A percentile compares a stretch with the other conserved stretches of the same genome.
phyloP scores from a whole-genome alignment of 2,888 invertebrate genomes.

The Patella depressa region DNA sequence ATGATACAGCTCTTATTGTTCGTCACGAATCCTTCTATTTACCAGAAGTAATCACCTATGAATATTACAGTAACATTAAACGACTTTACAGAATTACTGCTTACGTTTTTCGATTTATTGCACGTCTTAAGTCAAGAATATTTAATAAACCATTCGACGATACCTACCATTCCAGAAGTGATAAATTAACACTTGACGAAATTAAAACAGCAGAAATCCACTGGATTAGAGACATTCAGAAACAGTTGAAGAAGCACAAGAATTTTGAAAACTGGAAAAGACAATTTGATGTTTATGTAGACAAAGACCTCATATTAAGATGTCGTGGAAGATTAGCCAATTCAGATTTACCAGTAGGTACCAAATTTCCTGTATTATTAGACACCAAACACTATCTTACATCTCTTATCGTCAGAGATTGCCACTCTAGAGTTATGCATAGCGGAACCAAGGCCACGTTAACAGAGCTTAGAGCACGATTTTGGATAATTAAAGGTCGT shows the following conservation, averaged over 20 bases:
- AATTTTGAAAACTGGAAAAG: not conserved
- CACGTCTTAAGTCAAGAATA: not conserved
- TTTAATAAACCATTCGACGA: too few relatives aligned
- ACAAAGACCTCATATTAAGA: not conserved
- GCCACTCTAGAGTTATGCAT: not conserved
- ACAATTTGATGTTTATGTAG: not conserved
- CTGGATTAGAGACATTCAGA: not conserved
- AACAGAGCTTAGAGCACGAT: not conserved
- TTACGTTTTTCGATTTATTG: not conserved
- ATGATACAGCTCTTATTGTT: not conserved
- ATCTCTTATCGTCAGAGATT: not conserved
- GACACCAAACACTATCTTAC: not conserved
- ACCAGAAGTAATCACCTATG: not conserved
- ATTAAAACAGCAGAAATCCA: not conserved
- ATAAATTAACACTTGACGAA: not conserved
- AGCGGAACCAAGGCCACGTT: not conserved
- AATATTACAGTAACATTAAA: not conserved
- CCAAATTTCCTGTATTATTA: slow-evolving; percentile 2
- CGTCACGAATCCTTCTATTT: not conserved
- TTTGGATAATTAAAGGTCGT: not conserved
- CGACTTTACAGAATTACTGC: not conserved
- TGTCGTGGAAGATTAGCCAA: slow-evolving; percentile 8
- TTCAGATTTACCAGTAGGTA: not conserved
- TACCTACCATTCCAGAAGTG: too few relatives aligned
- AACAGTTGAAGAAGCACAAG: not conserved